phyloP scores from a whole-genome alignment of 1,140 invertebrate species.

The Nylanderia fulva region DNA sequence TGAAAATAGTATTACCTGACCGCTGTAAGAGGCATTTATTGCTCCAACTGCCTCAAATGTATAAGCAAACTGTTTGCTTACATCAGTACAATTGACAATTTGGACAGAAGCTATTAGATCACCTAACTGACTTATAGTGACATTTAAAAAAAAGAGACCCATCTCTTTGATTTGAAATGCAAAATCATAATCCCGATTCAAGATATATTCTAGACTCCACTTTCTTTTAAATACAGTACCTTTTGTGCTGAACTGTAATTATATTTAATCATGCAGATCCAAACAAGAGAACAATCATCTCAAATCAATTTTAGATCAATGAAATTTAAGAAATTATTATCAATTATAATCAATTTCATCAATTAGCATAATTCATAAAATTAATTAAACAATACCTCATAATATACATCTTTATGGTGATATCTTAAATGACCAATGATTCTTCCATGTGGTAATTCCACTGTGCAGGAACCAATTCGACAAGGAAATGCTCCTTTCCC shows the following conservation, averaged over 20 bases:
- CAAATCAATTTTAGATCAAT: not conserved
- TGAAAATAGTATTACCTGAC: constrained; percentile 19
- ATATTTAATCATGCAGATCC: not conserved
- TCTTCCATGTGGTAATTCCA: constrained; percentile 56
- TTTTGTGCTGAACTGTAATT: constrained; percentile 16
- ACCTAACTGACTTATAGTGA: constrained; percentile 61
- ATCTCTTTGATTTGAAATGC: constrained; percentile 73
- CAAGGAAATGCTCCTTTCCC: constrained; percentile 76
- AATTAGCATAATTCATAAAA: no score
- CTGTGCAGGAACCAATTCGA: constrained; percentile 67
- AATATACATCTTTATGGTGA: constrained; percentile 65
- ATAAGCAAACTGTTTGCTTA: constrained; percentile 73
- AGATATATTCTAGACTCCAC: constrained; percentile 63
- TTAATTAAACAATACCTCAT: no score
- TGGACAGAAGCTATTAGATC: constrained; percentile 69
- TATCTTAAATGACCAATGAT: constrained; percentile 75
- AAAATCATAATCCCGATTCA: constrained; percentile 52
- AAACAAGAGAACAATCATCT: not conserved
- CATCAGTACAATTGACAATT: constrained; percentile 68
- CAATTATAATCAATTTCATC: no score
- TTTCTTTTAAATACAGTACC: constrained; percentile 36
- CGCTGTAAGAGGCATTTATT: not conserved
- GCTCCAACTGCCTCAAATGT: constrained; percentile 63
- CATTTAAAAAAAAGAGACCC: constrained; percentile 78
- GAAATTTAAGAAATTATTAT: not conserved